Base-by-base conservation (phyloP, 1,140 invertebrate genomes). In the Caenorhabditis brenneri region DNA sequence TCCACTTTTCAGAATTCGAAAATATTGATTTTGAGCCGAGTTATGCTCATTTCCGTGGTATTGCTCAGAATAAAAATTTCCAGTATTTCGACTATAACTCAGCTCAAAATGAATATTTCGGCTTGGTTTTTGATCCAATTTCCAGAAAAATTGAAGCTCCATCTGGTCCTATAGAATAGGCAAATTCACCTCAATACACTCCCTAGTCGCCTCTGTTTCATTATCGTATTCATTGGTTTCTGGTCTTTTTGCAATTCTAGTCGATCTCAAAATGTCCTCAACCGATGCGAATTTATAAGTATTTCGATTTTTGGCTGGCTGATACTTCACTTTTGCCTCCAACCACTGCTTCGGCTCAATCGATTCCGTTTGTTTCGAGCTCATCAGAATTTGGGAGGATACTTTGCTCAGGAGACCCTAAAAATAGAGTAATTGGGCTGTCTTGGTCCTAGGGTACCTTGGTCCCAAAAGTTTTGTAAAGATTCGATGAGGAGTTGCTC, bases 201-300 rank as follows among this genome's bases (percentile, higher is more conserved):
- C 60, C 19, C 60, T 65, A 5, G 24, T 39, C n/a, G 60, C 60
- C n/a, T 65, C 60, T 27, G 60, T 65, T n/a, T 65, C 60, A 36
- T 65, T 65, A n/a, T 65, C 60, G 36, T 19, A 65, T 19, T 65
- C 60, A n/a, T 65, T 65, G 16, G 60, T 65, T 24, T 65, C 60
- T 36, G 60, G 60, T 7, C 60, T 29, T 65, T 65, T 65, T 19
- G 60, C 31, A 39, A 65, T 19, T 65, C 31, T 65, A 1, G 19
- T 15, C 4, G 12, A 33, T 39, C n/a, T 65, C 31, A 65, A n/a
- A 36, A 65, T 65, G 36, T 65, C 60, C n/a, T 65, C 60, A 2
- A 65, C 60, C 7, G 60, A 65, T 36, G 60, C 60, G 31, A 65
- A 65, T 65, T 65, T 65, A 39, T 36, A 65, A 36, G 29, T 36